phyloP scores from a whole-genome alignment of 2,888 invertebrate species.

The Neoaliturus tenellus region DNA sequence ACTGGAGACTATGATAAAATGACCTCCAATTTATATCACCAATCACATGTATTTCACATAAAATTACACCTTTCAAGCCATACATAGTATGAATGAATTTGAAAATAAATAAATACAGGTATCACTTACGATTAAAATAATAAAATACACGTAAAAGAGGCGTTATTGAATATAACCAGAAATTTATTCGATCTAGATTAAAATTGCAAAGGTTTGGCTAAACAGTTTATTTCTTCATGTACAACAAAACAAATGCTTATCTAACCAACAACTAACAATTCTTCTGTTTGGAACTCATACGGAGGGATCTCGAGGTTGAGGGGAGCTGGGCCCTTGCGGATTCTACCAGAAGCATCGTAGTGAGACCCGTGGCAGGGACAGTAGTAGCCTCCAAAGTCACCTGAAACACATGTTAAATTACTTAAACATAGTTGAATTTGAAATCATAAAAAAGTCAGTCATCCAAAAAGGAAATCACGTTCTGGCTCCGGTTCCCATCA shows the following conservation, averaged over 20 bases:
- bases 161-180: constrained; percentile 6
- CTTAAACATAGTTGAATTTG: too few relatives aligned
- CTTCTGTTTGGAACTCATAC: constrained; percentile 85
- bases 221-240: not conserved
- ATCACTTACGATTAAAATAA: not conserved
- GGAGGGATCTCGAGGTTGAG: constrained; percentile 95
- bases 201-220: not conserved
- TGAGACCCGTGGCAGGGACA: constrained; percentile 99
- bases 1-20: not conserved
- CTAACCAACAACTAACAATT: constrained; percentile 85
- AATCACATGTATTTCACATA: constrained; percentile 27
- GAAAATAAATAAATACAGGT: not conserved
- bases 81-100: constrained; percentile 29
- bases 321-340: constrained; percentile 99
- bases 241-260: not conserved
- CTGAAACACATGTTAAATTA: too few relatives aligned
- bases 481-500: too few relatives aligned
- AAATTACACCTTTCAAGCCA: constrained; percentile 12
- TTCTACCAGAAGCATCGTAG: constrained; percentile 98
- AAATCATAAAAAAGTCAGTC: too few relatives aligned
- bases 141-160: not conserved
- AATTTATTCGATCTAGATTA: constrained; percentile 24
- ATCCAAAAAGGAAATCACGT: too few relatives aligned
- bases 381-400: constrained; percentile 98
- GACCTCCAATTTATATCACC: not conserved